These are phyloP conservation scores for Sardinella longiceps DNA, from an alignment of 2,797 vertebrate species.

Conservation along the genomic window DNA sequence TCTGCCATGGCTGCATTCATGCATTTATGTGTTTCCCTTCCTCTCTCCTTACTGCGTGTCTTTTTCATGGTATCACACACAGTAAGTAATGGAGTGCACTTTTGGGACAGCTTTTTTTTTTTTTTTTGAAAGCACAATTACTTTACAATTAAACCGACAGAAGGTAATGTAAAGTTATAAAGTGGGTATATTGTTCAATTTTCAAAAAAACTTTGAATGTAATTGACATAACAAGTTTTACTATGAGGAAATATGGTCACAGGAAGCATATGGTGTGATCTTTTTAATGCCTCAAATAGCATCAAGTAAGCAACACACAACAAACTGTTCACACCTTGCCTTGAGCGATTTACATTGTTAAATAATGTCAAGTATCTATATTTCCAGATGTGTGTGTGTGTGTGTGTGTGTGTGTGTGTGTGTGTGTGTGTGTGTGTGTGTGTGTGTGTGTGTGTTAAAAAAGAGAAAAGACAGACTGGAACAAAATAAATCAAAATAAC, in stretches of 20 bases:
- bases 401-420: too few relatives aligned
- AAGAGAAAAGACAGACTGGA: too few relatives aligned
- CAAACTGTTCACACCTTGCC: conserved; percentile 3
- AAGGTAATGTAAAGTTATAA: background rate
- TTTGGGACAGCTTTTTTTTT: too few relatives aligned
- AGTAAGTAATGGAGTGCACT: too few relatives aligned
- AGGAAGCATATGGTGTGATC: background rate
- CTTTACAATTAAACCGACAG: background rate
- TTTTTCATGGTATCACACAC: background rate
- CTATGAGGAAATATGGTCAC: background rate
- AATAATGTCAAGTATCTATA: background rate
- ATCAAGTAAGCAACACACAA: background rate
- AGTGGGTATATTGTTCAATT: background rate
- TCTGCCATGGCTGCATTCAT: conserved; percentile 8
- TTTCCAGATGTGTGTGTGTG: background rate
- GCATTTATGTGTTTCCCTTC: background rate
- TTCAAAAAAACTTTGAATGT: background rate
- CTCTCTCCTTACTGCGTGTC: background rate
- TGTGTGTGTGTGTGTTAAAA: background rate
- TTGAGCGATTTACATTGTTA: background rate
- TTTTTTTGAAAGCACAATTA: background rate
- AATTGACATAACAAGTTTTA: background rate
- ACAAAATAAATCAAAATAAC: background rate
- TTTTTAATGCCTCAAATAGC: background rate
- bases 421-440: too few relatives aligned